phyloP scores from a whole-genome alignment of 2,113 vertebrate genomes.

The Aplodontia rufa region DNA sequence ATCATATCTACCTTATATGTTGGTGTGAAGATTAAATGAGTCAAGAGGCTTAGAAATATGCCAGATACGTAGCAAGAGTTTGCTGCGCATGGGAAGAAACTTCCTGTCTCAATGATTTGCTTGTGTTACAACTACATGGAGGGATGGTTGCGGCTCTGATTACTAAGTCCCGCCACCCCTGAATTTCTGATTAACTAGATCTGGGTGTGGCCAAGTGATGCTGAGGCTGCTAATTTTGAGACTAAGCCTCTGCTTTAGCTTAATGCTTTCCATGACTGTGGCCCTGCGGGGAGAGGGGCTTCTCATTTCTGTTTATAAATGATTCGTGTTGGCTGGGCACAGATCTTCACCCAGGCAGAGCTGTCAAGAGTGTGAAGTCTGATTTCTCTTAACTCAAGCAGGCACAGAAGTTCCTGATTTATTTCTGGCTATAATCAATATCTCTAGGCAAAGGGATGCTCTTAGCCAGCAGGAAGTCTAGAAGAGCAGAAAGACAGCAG shows the following conservation, averaged over 20 bases:
- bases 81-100: neutral
- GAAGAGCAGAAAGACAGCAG: constrained; percentile 29
- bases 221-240: neutral
- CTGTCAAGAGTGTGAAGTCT: constrained; percentile 52
- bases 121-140: neutral
- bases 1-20: neutral
- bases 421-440: constrained; percentile 71
- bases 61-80: neutral
- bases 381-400: constrained; percentile 59
- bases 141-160: neutral
- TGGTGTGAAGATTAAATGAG: neutral
- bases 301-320: constrained; percentile 43
- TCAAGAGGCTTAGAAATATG: neutral
- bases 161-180: neutral
- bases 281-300: neutral
- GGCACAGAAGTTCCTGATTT: constrained; percentile 61
- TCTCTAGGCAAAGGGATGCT: constrained; percentile 27
- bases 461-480: constrained; percentile 51
- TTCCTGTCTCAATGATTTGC: neutral
- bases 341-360: constrained; percentile 3
- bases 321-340: constrained; percentile 30
- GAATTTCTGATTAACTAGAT: neutral
- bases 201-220: neutral
- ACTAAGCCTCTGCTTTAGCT: neutral
- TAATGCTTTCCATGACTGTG: neutral